Percentiles rank a stretch among this genome's conserved stretches.
phyloP scores from a whole-genome alignment of 1,140 invertebrate species.

The Radopholus similis region DNA sequence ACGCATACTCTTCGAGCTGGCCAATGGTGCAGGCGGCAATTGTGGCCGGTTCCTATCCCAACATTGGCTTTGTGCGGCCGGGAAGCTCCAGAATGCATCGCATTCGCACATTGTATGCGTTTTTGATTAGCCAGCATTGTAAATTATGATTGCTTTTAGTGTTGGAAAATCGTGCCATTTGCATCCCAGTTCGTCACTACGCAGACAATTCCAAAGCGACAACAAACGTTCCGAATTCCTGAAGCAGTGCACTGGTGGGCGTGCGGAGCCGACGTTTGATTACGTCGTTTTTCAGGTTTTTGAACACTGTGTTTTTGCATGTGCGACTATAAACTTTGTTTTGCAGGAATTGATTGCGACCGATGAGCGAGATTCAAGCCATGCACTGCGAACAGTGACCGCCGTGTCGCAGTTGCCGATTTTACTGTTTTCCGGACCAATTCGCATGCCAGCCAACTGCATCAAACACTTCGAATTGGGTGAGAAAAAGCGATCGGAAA shows the following conservation, averaged over 20 bases:
- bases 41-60: constrained; percentile 58
- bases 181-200: constrained; percentile 6
- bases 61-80: constrained; percentile 40
- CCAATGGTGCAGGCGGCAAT: constrained; percentile 57
- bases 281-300: background rate
- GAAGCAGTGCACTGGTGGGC: background rate
- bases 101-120: constrained; percentile 41
- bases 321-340: constrained; percentile 10
- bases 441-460: constrained; percentile 29
- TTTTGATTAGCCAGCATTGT: background rate
- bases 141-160: background rate
- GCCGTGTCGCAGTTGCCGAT: constrained; percentile 44
- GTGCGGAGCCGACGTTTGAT: background rate
- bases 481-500: constrained; percentile 8
- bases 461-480: constrained; percentile 43
- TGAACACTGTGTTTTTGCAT: constrained; percentile 15
- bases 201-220: background rate
- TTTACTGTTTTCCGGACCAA: constrained; percentile 51
- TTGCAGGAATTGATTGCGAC: constrained; percentile 20
- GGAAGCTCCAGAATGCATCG: constrained; percentile 48
- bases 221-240: constrained; percentile 6
- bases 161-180: constrained; percentile 22
- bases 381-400: constrained; percentile 49
- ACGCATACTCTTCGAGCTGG: constrained; percentile 47
- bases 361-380: background rate